Base-by-base conservation (phyloP, 2,113 vertebrate genomes). In the Potamarius usumacintae region DNA sequence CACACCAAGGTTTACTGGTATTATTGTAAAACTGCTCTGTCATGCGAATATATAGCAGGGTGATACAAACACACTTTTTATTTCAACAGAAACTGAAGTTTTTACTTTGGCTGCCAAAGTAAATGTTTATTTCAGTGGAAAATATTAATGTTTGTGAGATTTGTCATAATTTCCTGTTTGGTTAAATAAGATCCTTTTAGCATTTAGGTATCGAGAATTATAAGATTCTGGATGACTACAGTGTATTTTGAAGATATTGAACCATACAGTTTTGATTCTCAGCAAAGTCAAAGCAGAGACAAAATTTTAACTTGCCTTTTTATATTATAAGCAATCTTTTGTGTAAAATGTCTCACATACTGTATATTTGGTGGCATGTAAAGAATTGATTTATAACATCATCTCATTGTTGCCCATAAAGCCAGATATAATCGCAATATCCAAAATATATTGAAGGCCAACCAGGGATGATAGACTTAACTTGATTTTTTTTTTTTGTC, bases 401-500 rank as follows among this genome's bases (percentile, higher is more conserved):
- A 17, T 27, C 25, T 57, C 52, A 57, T 7, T 53, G 12, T 78
- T 27, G 7, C 77, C 6, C 50, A 52, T 53, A 14, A 53, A 53
- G 22, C 48, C 42, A 50, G 22, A 14, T 7, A n/a, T 53, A 53
- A 53, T 12, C 0, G 7, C 18, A 18, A 57, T 4, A 18, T 78
- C 42, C 27, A 7, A 6, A 15, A 55, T 25, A 55, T 55, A 79
- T 27, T 79, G 55, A 79, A 15, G 25, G 25, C 6, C 48, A n/a
- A 18, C 42, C 27, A 15, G 53, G 12, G n/a, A 58, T 80, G 7
- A 34, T 42, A 81, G 30, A 77, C 7, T 34, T 63, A 65, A 52
- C 30, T 69, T 74, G 2, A 3, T 76, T 15, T 14, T 87, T 86
- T 87, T 86, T 53, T 76, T 22, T 74, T 76, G 7, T 67, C 58